These are phyloP conservation scores for Pelusios castaneus DNA, from an alignment of 2,113 vertebrate genomes.

Conservation along the genomic window DNA sequence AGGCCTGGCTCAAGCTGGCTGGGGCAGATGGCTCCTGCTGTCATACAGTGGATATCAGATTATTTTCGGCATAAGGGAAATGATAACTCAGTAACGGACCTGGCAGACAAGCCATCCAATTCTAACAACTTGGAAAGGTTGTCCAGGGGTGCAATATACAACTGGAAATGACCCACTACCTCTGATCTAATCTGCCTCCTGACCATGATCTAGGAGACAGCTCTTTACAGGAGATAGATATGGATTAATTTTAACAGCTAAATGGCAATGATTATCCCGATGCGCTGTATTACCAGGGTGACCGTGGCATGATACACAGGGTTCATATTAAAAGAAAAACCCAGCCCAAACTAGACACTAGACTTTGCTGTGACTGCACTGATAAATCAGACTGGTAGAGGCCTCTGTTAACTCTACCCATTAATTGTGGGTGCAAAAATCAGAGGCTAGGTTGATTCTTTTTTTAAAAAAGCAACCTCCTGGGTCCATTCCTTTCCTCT, in stretches of 20 bases:
- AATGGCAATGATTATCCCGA: neutral
- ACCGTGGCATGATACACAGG: neutral
- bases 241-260: neutral
- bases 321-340: neutral
- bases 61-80: neutral
- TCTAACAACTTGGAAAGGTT: neutral
- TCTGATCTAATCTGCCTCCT: neutral
- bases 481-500: neutral
- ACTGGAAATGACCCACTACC: neutral
- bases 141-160: neutral
- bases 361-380: too few species aligned
- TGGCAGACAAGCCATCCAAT: neutral
- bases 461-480: neutral
- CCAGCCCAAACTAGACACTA: neutral
- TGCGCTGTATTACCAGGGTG: neutral
- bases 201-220: neutral
- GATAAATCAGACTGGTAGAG: neutral
- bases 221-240: neutral
- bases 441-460: neutral
- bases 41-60: neutral
- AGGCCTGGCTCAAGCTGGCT: neutral
- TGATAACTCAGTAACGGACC: neutral
- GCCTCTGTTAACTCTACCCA: neutral
- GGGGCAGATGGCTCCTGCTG: neutral
- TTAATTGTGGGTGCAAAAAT: neutral